Evolutionary conservation across 2,797 vertebrate species (phyloP), one percentile per base, ranked within the genome.

Genomic region (Sylvia borin): DNA sequence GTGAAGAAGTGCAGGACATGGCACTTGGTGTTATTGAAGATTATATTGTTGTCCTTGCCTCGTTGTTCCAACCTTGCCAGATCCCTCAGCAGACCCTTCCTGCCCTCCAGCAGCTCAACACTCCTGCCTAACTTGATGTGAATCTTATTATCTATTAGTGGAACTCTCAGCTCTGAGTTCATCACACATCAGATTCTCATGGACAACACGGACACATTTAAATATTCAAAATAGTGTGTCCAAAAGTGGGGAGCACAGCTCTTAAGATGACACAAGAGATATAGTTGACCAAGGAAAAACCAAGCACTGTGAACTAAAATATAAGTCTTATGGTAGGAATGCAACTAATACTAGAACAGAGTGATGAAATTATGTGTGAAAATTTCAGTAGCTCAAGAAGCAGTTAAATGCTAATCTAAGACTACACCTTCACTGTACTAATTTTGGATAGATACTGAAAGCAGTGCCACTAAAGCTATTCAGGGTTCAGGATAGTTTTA

Each of bases 191-290:
- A 74, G 3, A 67, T 76, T 93, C 24, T 31, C 15, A 40, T 7
- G 54, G 10, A 70, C 26, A 76, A 65, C 1, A 2, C 9, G 14
- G 27, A 40, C 13, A 78, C 4, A 76, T 11, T 51, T 67, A 74
- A 74, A 78, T 19, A 34, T 26, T 54, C 22, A 54, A 4, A 4
- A 8, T 4, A 42, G 21, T 11, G 2, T 24, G 5, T 54, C 57
- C 45, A 51, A 75, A 75, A 50, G 7, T 2, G 10, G 18, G 5
- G 6, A 79, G 11, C 5, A 10, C 5, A 32, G 5, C 10, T 50
- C 31, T 42, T 66, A 31, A 54, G 9, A 15, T 9, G 25, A 5
- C 34, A 9, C 0, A 7, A 61, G 11, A 61, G 4, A 4, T n/a
- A 42, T 16, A 36, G 5, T 7, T 45, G 32, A 31, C 13, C 36